These are phyloP conservation scores for Pseudomyrmex concolor DNA, from an alignment of 1,140 invertebrate genomes.

Conservation along the genomic window DNA sequence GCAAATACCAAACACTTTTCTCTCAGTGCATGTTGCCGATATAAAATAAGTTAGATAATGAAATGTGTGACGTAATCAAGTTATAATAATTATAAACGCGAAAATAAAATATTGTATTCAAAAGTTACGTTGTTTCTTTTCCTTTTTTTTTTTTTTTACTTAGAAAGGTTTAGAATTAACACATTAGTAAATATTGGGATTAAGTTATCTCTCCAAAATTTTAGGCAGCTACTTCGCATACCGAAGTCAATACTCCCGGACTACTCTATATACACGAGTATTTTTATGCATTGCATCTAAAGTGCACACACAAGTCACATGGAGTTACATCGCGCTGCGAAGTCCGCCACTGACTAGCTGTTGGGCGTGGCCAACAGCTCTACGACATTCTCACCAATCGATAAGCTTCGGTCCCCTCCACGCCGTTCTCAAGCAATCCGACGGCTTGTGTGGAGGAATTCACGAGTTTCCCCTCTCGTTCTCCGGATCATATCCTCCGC, in stretches of 20 bases:
- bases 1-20: no score
- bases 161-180: not conserved
- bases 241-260: slow-evolving; percentile 71
- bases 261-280: slow-evolving; percentile 63
- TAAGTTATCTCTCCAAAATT: slow-evolving; percentile 74
- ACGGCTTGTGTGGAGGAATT: slow-evolving; percentile 58
- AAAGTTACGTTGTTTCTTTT: no score
- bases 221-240: slow-evolving; percentile 71
- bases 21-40: no score
- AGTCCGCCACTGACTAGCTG: slow-evolving; percentile 52
- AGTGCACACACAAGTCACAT: slow-evolving; percentile 67
- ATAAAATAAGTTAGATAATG: no score
- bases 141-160: not conserved
- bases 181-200: slow-evolving; percentile 40
- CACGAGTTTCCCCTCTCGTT: slow-evolving; percentile 58
- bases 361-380: slow-evolving; percentile 78
- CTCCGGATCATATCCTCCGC: not conserved
- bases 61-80: no score
- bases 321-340: slow-evolving; percentile 66
- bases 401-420: slow-evolving; percentile 68
- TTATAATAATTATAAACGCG: not conserved
- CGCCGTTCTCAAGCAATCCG: slow-evolving; percentile 15
- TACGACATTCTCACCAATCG: slow-evolving; percentile 80
- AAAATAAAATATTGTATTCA: not conserved
- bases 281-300: slow-evolving; percentile 64